A percentile compares a stretch with the other conserved stretches of the same genome.
Evolutionary conservation across 1,140 invertebrate genomes (phyloP).

Genomic region (Drosophila tsacasi): DNA sequence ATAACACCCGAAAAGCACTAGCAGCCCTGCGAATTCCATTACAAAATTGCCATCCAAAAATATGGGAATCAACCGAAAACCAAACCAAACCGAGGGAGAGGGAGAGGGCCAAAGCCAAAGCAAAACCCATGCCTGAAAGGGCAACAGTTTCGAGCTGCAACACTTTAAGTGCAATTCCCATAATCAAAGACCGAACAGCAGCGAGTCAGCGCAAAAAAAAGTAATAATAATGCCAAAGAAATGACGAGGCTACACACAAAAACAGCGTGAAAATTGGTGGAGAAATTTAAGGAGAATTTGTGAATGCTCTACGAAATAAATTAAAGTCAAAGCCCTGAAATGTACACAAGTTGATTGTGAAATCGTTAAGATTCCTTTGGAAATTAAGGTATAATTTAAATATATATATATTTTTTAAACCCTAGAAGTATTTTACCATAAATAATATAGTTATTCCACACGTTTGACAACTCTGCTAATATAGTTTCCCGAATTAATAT

Average conservation of each 20-base stretch:
- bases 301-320: conserved; percentile 14
- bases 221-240: conserved; percentile 52
- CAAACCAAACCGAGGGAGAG: neutral
- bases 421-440: neutral
- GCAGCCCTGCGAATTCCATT: conserved; percentile 58
- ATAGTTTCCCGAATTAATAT: neutral
- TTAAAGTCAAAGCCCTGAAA: too few species aligned
- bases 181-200: conserved; percentile 67
- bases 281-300: neutral
- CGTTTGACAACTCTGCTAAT: neutral
- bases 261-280: neutral
- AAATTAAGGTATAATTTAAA: too few species aligned
- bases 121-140: conserved; percentile 18
- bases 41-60: conserved; percentile 75
- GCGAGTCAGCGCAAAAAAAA: conserved; percentile 11
- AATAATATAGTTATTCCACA: neutral
- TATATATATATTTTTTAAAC: too few species aligned
- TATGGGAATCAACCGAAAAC: conserved; percentile 18
- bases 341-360: too few species aligned
- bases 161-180: conserved; percentile 78
- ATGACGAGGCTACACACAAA: conserved; percentile 54
- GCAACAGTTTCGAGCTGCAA: conserved; percentile 48
- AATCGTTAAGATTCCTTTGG: too few species aligned
- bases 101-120: neutral
- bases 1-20: conserved; percentile 41